Base-by-base conservation (phyloP, 2,888 invertebrate species). In the Drosophila borborema region DNA sequence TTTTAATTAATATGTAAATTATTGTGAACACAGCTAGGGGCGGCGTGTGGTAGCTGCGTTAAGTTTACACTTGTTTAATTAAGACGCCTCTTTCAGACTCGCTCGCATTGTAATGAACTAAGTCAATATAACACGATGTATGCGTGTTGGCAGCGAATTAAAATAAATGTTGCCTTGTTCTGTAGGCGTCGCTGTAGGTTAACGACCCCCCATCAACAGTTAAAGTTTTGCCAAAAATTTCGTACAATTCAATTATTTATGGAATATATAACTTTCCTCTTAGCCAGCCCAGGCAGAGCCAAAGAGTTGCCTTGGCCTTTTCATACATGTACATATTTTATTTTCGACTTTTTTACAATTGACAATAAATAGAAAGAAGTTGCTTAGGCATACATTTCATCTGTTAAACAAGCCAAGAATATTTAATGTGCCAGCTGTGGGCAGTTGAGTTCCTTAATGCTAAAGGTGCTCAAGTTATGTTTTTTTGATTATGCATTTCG, bases 1-100 rank as follows among this genome's bases (percentile, higher is more conserved):
- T 86, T 82, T 90, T 90, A 86, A 90, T 86, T 86, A 86, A 88
- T 90, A 86, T 86, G 85, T 83, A 88, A 86, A 86, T 90, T 72
- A 72, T 73, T 80, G 58, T 49, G 65, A 43, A 46, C 64, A 70
- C 61, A 65, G 53, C 49, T 55, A 41, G 59, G 36, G 64, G 49
- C 36, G 28, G 41, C 12, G 12, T 20, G 18, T 41, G 43, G 18
- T n/a, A 14, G 43, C 7, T 7, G 14, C 23, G 38, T 54, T 72
- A 43, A 70, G 59, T 20, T 67, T 76, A 51, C 64, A 53, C 48
- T 62, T 53, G 38, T 64, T 64, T 80, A 78, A 78, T 78, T 78
- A 78, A 81, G 78, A 78, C 63, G 58, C 64, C 46, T 60, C 36
- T 67, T 51, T 56, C 63, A 6, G 28, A 48, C 28, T 48, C 28